Evolutionary conservation across 2,113 vertebrate genomes (phyloP).

Genomic region (Phoxinus phoxinus): DNA sequence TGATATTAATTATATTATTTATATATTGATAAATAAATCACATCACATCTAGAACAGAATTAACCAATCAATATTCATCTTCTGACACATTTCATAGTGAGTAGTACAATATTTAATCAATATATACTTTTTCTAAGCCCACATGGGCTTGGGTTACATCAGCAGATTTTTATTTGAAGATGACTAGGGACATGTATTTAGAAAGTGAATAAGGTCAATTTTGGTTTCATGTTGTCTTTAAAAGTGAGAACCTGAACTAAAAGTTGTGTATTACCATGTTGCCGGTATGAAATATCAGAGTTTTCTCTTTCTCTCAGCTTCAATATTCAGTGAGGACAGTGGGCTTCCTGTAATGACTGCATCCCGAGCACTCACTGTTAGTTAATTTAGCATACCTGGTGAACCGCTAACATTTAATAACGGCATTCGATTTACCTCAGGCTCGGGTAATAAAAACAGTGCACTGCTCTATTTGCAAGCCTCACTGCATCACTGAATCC

Average conservation of each 20-base stretch:
- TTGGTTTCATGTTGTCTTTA: neutral
- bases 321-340: neutral
- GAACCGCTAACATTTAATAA: slow-evolving; percentile 66
- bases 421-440: slow-evolving; percentile 59
- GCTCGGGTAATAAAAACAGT: slow-evolving; percentile 60
- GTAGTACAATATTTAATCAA: too few species aligned
- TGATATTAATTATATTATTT: too few species aligned
- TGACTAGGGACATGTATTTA: neutral
- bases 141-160: neutral
- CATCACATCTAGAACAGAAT: neutral
- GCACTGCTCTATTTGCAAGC: slow-evolving; percentile 58
- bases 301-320: slow-evolving; percentile 30
- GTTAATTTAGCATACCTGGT: slow-evolving; percentile 66
- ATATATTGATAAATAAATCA: too few species aligned
- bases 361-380: slow-evolving; percentile 53
- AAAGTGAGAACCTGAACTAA: neutral
- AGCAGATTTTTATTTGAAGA: neutral
- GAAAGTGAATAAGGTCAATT: neutral
- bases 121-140: neutral
- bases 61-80: neutral
- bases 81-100: too few species aligned
- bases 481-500: slow-evolving; percentile 57
- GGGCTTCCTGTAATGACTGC: slow-evolving; percentile 54
- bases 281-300: slow-evolving; percentile 45
- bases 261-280: slow-evolving; percentile 26